A percentile compares a stretch with the other conserved stretches of the same genome.
These are phyloP conservation scores for Pseudochirops corinnae DNA, from an alignment of 2,797 vertebrate genomes.

Conservation along the genomic window DNA sequence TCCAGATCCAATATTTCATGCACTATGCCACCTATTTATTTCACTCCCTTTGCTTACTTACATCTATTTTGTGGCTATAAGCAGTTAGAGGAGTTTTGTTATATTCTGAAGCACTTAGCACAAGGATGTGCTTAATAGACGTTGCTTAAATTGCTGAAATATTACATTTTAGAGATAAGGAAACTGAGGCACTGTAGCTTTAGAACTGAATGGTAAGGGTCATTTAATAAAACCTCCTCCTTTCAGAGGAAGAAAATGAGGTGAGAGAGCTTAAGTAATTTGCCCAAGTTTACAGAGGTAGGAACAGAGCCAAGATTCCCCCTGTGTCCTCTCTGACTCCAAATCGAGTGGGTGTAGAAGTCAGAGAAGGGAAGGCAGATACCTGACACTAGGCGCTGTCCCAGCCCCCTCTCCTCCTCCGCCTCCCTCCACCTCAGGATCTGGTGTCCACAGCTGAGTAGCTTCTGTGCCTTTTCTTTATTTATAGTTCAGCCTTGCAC, in stretches of 20 bases:
- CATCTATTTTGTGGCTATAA: neutral
- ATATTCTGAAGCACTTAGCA: neutral
- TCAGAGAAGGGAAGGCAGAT: conserved; percentile 8
- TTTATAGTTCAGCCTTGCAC: conserved; percentile 68
- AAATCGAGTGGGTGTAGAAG: neutral
- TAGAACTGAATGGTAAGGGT: neutral
- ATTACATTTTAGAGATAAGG: neutral
- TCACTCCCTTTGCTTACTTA: neutral
- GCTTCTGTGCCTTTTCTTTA: conserved; percentile 31
- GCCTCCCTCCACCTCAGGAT: conserved; percentile 58
- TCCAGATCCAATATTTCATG: neutral
- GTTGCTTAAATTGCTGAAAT: neutral
- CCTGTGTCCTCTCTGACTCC: neutral
- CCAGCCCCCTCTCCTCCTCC: neutral
- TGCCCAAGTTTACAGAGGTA: neutral
- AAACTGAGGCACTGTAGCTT: neutral
- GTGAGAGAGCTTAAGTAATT: neutral
- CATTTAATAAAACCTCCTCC: neutral
- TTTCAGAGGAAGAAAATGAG: neutral
- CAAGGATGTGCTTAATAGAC: neutral
- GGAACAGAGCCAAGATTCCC: neutral
- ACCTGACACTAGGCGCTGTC: neutral
- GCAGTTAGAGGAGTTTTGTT: neutral
- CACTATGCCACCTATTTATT: neutral
- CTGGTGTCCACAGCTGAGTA: conserved; percentile 73